These are phyloP conservation scores for Coluber constrictor DNA, from an alignment of 2,797 vertebrate genomes.

Conservation along the genomic window DNA sequence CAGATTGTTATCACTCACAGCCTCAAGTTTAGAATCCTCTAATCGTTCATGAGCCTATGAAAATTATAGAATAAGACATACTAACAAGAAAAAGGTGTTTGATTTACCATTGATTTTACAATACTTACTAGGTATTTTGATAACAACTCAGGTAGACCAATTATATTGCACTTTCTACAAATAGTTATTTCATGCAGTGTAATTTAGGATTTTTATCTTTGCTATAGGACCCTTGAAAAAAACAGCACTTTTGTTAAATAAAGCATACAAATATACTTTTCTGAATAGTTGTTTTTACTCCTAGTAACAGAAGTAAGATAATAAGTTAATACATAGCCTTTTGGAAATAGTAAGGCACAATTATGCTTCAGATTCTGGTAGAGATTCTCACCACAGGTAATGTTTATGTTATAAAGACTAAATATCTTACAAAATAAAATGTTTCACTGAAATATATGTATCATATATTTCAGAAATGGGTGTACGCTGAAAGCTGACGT, in stretches of 20 bases:
- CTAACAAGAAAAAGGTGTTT: slow-evolving; percentile 9
- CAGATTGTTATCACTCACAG: slow-evolving; percentile 90
- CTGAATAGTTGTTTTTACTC: neutral
- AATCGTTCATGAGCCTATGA: slow-evolving; percentile 91
- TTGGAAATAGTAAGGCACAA: neutral
- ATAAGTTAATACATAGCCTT: neutral
- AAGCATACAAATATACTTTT: neutral
- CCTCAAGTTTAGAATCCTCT: slow-evolving; percentile 92
- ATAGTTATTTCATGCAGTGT: slow-evolving; percentile 15
- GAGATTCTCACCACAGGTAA: neutral
- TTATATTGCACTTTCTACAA: neutral
- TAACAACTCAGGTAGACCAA: neutral
- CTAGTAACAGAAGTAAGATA: neutral
- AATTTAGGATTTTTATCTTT: slow-evolving; percentile 8
- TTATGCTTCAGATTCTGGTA: neutral
- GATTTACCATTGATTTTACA: slow-evolving; percentile 5
- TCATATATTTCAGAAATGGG: neutral
- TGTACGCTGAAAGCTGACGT: neutral
- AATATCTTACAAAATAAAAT: neutral
- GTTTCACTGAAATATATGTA: neutral
- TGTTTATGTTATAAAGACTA: neutral
- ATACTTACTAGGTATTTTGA: neutral
- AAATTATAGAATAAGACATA: slow-evolving; percentile 36
- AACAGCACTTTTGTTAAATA: neutral
- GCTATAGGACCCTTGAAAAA: neutral